Conservation (phyloP, 2,113 vertebrate species). For the Sus scrofa region DNA sequence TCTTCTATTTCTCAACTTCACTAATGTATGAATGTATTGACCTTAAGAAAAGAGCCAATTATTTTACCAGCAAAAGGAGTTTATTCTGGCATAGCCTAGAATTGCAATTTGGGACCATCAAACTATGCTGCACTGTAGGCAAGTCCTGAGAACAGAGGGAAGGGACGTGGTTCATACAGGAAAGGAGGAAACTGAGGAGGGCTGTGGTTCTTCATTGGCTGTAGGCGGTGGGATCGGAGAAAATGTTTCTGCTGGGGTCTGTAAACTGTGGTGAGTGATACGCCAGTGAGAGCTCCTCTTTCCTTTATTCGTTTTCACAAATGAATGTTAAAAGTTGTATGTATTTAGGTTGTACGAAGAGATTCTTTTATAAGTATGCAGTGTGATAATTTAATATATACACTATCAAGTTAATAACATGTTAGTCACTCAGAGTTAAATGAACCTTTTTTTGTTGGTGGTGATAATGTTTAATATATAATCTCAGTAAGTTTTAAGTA, state of each 20-base stretch:
- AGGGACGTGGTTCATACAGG: not conserved
- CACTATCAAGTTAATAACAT: too few relatives aligned
- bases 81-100: not conserved
- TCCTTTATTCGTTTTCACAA: not conserved
- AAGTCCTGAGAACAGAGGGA: not conserved
- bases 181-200: not conserved
- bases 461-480: not conserved
- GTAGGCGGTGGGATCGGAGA: not conserved
- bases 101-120: not conserved
- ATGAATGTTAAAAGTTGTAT: not conserved
- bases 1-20: not conserved
- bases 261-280: not conserved
- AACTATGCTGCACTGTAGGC: not conserved
- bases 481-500: not conserved
- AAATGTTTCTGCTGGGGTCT: not conserved
- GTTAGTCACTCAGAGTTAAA: too few relatives aligned
- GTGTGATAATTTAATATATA: not conserved
- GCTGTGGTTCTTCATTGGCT: not conserved
- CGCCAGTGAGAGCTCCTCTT: not conserved
- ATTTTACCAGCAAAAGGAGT: not conserved
- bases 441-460: too few relatives aligned
- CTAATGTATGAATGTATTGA: not conserved
- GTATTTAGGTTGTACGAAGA: not conserved
- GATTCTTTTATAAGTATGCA: not conserved
- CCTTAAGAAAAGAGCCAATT: not conserved